These are phyloP conservation scores for Nasonia vitripennis DNA, from an alignment of 1,140 invertebrate genomes.

Conservation along the genomic window DNA sequence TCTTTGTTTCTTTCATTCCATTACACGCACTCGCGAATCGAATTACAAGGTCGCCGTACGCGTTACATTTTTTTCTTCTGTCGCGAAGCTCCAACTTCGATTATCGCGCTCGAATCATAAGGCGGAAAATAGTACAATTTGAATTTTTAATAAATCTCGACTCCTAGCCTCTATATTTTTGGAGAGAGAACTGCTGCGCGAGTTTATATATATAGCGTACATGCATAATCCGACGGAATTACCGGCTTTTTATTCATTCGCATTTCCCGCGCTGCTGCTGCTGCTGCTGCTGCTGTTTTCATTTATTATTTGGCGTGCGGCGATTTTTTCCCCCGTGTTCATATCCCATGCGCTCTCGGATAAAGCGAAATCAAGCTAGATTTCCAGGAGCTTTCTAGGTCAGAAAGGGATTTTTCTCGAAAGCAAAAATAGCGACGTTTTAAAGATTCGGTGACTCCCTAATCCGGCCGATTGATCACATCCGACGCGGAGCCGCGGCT, in stretches of 20 bases:
- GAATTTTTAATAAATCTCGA: conserved; percentile 15
- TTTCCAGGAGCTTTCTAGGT: neutral
- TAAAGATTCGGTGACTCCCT: no score
- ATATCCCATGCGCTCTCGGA: neutral
- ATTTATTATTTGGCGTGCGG: conserved; percentile 14
- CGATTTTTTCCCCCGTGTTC: conserved; percentile 24
- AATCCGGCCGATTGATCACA: no score
- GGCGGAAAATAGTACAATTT: neutral
- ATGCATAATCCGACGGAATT: conserved; percentile 23
- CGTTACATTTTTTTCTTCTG: no score
- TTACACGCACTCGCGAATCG: neutral
- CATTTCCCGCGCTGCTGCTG: neutral
- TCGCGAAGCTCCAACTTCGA: no score
- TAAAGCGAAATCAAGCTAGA: conserved; percentile 3
- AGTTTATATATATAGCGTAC: no score
- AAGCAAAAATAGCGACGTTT: no score
- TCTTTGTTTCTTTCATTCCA: neutral
- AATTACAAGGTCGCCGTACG: neutral
- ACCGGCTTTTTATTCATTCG: conserved; percentile 23
- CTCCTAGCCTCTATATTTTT: neutral
- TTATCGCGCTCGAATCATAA: neutral
- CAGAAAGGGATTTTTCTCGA: neutral
- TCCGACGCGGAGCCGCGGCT: no score
- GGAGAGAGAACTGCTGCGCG: neutral
- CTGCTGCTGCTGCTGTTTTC: neutral